These are phyloP conservation scores for Hymenochirus boettgeri DNA, from an alignment of 2,113 vertebrate genomes.

Conservation along the genomic window DNA sequence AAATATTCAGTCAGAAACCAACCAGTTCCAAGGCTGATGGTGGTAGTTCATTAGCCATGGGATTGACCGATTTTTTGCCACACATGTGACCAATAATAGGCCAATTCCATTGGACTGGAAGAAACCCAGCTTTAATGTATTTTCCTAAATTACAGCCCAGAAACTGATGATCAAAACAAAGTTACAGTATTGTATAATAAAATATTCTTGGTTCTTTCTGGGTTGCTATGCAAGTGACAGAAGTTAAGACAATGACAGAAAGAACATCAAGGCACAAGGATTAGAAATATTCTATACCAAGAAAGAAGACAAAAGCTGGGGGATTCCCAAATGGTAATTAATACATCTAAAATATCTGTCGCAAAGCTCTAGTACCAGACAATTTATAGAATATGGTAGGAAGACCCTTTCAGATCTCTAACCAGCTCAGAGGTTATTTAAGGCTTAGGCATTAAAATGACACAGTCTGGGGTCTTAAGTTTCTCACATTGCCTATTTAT, in stretches of 20 bases:
- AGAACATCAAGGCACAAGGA: not conserved
- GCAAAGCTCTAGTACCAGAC: not conserved
- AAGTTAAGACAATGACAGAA: not conserved
- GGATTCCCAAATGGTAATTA: not conserved
- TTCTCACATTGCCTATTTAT: slow-evolving; percentile 20
- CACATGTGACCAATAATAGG: no score
- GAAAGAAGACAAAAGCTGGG: not conserved
- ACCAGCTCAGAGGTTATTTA: slow-evolving; percentile 18
- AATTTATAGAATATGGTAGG: not conserved
- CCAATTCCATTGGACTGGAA: no score
- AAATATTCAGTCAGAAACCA: no score
- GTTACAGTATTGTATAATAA: no score
- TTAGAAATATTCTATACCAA: not conserved
- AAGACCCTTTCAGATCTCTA: slow-evolving; percentile 11
- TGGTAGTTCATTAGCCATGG: no score
- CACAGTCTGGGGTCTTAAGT: slow-evolving; percentile 17
- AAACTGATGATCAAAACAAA: no score
- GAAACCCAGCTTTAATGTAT: no score
- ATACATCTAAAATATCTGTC: not conserved
- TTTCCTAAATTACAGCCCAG: no score
- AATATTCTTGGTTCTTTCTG: no score
- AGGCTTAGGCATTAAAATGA: slow-evolving; percentile 14
- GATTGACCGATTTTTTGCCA: no score
- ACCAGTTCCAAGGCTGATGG: no score
- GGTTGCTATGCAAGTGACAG: no score